Evolutionary conservation across 92 coral and sea anemone genomes (phyloP), one percentile per base, ranked within the genome.

Genomic region (Zoanthus sansibaricus): DNA sequence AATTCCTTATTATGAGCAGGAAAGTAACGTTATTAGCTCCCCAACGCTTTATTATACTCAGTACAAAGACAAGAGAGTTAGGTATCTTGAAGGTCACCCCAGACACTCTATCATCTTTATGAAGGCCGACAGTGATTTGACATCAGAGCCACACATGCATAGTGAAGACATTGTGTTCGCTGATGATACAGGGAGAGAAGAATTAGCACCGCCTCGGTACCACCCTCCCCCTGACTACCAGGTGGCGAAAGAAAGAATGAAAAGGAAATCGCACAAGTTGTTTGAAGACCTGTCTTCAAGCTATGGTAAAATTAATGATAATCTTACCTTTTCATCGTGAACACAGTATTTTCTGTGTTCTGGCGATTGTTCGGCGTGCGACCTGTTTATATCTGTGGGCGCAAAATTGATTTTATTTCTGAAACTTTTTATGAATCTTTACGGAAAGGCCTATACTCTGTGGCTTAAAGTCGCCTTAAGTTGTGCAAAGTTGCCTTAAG

Each of bases 221-320:
- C 79, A 58, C 17, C 89, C 94, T 7, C 98, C 98, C 6, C 98
- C 98, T 25, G 92, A 88, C 67, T 94, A 94, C 84, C 83, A 83
- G 42, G 21, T 20, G 47, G 82, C 68, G 1, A 76, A 80, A 45
- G 91, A 87, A 18, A 85, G 88, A 31, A 74, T 83, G 76, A 84
- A 87, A 70, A 86, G 89, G 80, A 91, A 90, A 84, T 89, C 92
- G 7, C 83, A 56, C 77, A 87, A 83, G 76, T 76, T 73, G 13
- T 48, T 71, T 30, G 94, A 83, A 55, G 91, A 78, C 31, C 83
- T 82, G 44, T 31, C 68, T 16, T 71, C 79, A 10, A 71, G 91
- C 51, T 76, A 84, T 51, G 91, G 94, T 91, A 83, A 70, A 25
- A 25, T 25, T 25, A 25, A 8, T 18, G 25, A 9, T 62, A 62